Evolutionary conservation across 1,140 invertebrate species (phyloP), one percentile per base, ranked within the genome.

Genomic region (Archivesica marissinica): DNA sequence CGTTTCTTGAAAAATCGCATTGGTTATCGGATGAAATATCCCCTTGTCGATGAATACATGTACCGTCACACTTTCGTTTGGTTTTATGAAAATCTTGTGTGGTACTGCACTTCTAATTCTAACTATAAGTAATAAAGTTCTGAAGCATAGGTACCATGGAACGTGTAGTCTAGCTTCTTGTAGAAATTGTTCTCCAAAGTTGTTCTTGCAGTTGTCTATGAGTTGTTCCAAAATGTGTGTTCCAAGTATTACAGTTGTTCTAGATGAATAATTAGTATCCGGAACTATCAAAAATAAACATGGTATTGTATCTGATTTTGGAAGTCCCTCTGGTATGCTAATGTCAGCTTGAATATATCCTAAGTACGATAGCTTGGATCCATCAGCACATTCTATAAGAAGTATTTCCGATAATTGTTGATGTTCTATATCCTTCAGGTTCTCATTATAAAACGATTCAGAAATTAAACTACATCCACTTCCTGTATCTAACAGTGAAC

Each of bases 361-460:
- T 47, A 68, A 3, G 25, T 77, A 85, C 25, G 74, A 61, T 39
- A 77, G 54, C 20, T 35, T n/a, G 2, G 64, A 20, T 41, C 86
- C 86, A 79, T 85, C 86, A 33, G 86, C 86, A 68, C 81, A 85
- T 61, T 85, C 81, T 54, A 85, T 87, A 38, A 81, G 61, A 0
- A 87, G 25, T 44, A 84, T 54, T 50, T 72, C 66, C 30, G 33
- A 33, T 2, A 87, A n/a, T 41, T 64, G 76, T 52, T 87, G 44
- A n/a, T 83, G 13, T 35, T 38, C 25, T 59, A 66, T 13, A 56
- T 75, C n/a, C 9, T 33, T 3, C 2, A 68, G 41, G 54, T 79
- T 7, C 9, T 61, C 25, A 0, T 85, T n/a, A n/a, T n/a, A 80
- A 28, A 75, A 84, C 30, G 23, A 0, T 33, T 75, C 28, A 47